These are phyloP conservation scores for Pipistrellus nathusii DNA, from an alignment of 2,797 vertebrate species.

Conservation along the genomic window DNA sequence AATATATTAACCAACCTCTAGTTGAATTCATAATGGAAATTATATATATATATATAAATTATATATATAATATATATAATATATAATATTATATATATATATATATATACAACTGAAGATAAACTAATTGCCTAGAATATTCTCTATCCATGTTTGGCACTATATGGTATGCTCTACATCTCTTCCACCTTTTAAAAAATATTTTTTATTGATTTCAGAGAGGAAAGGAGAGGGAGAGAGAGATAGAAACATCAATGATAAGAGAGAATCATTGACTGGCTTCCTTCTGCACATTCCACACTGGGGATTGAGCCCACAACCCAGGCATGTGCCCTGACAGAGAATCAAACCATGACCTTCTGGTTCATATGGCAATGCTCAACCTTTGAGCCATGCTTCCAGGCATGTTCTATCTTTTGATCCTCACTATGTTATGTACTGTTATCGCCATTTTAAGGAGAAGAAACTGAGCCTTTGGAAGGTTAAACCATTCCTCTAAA, in stretches of 20 bases:
- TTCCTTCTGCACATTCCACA: no score
- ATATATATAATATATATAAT: background rate
- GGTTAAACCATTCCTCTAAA: background rate
- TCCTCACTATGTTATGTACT: background rate
- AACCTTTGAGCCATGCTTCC: no score
- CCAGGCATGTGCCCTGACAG: no score
- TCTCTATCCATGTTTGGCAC: background rate
- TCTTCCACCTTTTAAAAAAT: no score
- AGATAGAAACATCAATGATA: no score
- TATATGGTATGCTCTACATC: background rate
- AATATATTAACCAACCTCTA: background rate
- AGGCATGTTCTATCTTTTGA: background rate
- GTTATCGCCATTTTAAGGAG: background rate
- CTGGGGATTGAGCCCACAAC: no score
- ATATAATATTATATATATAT: background rate
- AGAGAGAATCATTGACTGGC: no score
- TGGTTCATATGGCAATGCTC: no score
- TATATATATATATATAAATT: background rate
- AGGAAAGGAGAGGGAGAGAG: no score
- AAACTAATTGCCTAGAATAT: conserved; percentile 3
- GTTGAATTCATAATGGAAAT: background rate
- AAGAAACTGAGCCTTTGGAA: background rate
- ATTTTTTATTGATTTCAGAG: no score
- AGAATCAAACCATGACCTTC: no score
- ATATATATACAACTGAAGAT: conserved; percentile 19